phyloP scores from a whole-genome alignment of 2,888 invertebrate species.

The Serrognathus titanus region DNA sequence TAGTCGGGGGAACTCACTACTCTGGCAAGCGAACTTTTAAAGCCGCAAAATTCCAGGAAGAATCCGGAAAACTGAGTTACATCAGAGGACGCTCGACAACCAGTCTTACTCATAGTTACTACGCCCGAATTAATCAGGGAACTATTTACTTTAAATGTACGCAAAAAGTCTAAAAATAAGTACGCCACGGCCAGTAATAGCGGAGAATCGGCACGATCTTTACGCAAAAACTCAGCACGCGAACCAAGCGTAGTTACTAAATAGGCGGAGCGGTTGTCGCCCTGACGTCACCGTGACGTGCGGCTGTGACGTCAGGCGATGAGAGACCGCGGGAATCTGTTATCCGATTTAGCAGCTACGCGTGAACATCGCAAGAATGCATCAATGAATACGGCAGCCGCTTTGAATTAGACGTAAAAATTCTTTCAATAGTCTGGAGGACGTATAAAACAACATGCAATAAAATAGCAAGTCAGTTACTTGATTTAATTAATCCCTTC shows the following conservation, averaged over 20 bases:
- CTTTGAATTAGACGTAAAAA: not conserved
- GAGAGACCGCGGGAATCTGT: conserved; percentile 22
- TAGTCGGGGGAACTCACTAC: too few relatives aligned
- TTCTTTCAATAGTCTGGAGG: not conserved
- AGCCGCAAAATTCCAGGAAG: too few relatives aligned
- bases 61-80: too few relatives aligned
- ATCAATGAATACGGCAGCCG: conserved; percentile 19
- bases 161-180: not conserved
- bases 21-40: too few relatives aligned
- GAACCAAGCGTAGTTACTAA: not conserved
- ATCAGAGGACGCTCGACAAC: too few relatives aligned
- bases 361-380: conserved; percentile 24
- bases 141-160: too few relatives aligned
- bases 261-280: not conserved
- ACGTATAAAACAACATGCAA: not conserved
- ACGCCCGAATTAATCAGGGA: too few relatives aligned
- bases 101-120: too few relatives aligned
- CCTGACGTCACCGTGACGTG: conserved; percentile 37
- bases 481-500: too few relatives aligned
- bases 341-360: conserved; percentile 22
- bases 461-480: not conserved
- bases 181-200: not conserved
- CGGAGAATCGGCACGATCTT: not conserved
- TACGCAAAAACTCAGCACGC: not conserved
- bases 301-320: conserved; percentile 31